Evolutionary conservation across 2,888 invertebrate species (phyloP).

Genomic region (Plutella xylostella): DNA sequence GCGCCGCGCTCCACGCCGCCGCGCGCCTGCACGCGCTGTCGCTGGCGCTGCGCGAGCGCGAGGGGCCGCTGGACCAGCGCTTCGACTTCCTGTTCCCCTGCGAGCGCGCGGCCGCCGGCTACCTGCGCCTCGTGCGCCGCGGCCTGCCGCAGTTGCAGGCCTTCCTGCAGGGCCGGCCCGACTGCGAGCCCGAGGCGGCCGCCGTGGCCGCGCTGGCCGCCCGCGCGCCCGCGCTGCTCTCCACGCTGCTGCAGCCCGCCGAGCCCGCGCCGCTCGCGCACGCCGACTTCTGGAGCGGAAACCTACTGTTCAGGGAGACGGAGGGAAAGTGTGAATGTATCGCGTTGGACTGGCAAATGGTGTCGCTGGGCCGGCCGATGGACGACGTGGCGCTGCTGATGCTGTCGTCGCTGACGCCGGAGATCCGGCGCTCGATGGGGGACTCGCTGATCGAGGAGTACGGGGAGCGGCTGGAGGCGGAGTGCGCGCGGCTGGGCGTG

Average conservation of each 20-base stretch:
- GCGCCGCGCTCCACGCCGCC: slow-evolving; percentile 77
- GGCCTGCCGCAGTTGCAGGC: slow-evolving; percentile 81
- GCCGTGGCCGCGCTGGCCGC: slow-evolving; percentile 76
- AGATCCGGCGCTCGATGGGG: slow-evolving; percentile 74
- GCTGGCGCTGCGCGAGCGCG: slow-evolving; percentile 61
- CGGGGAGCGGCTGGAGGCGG: slow-evolving; percentile 73
- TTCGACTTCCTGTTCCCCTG: slow-evolving; percentile 81
- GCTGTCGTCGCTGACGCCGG: slow-evolving; percentile 79
- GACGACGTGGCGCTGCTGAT: slow-evolving; percentile 82
- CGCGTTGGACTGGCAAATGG: slow-evolving; percentile 88
- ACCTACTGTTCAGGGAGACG: slow-evolving; percentile 74
- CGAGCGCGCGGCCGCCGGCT: slow-evolving; percentile 82
- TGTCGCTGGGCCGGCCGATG: slow-evolving; percentile 80
- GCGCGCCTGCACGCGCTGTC: slow-evolving; percentile 81
- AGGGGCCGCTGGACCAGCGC: slow-evolving; percentile 56
- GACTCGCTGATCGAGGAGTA: slow-evolving; percentile 76
- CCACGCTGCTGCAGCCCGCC: slow-evolving; percentile 76
- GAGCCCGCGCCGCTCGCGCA: slow-evolving; percentile 84
- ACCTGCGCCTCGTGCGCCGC: slow-evolving; percentile 81
- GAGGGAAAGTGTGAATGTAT: slow-evolving; percentile 71
- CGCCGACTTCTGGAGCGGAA: slow-evolving; percentile 88
- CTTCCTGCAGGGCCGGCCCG: slow-evolving; percentile 76
- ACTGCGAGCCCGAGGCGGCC: slow-evolving; percentile 70
- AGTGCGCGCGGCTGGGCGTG: slow-evolving; percentile 72
- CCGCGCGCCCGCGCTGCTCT: slow-evolving; percentile 78